Evolutionary conservation across 2,888 invertebrate genomes (phyloP).

Genomic region (Trichogramma evanescens): DNA sequence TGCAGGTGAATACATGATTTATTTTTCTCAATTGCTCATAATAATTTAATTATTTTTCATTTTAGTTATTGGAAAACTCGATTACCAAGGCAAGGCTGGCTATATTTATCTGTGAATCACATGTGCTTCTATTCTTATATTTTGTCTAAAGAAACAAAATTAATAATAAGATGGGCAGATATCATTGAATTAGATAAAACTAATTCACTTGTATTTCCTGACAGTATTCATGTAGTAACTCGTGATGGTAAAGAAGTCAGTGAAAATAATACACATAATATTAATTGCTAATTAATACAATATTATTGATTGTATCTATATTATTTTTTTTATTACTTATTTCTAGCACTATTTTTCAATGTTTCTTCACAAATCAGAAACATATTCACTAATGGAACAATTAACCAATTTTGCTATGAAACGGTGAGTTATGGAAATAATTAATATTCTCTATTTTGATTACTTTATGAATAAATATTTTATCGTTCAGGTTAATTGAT

Average conservation of each 20-base stretch:
- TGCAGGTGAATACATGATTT: constrained; percentile 64
- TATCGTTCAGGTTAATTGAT: constrained; percentile 69
- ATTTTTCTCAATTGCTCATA: background rate
- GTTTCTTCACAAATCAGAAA: constrained; percentile 82
- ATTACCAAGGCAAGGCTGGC: constrained; percentile 92
- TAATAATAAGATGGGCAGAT: constrained; percentile 86
- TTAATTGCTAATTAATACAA: constrained; percentile 1
- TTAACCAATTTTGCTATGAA: constrained; percentile 96
- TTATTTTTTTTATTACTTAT: constrained; percentile 23
- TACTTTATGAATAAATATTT: constrained; percentile 14
- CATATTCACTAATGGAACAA: constrained; percentile 87
- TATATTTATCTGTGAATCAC: constrained; percentile 94
- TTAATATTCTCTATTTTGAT: constrained; percentile 15
- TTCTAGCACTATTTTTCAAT: constrained; percentile 81
- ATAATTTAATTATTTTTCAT: constrained; percentile 2
- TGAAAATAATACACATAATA: constrained; percentile 5
- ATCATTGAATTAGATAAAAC: constrained; percentile 73
- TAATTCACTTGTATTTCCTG: constrained; percentile 72
- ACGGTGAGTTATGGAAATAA: constrained; percentile 52
- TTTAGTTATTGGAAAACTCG: constrained; percentile 85
- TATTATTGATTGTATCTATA: constrained; percentile 5
- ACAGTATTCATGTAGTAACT: constrained; percentile 79
- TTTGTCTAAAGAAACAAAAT: constrained; percentile 81
- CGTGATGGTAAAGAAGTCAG: constrained; percentile 62
- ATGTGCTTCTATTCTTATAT: constrained; percentile 94